Evolutionary conservation across 2,888 invertebrate genomes (phyloP).

Genomic region (Acrobasis suavella): DNA sequence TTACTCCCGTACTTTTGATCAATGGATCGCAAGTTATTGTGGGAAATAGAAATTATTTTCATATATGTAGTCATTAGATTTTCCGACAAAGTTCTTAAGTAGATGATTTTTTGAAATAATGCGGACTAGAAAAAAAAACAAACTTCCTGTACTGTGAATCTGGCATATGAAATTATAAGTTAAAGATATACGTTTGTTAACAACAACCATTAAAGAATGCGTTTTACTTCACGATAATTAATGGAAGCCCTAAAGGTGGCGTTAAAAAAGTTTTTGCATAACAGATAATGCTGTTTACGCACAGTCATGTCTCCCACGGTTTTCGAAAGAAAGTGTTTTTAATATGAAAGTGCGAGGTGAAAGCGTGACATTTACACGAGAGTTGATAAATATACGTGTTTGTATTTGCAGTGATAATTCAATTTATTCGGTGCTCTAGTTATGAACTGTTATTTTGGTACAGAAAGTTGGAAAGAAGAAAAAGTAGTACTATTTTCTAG

Average conservation of each 20-base stretch:
- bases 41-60: no score
- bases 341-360: conserved; percentile 63
- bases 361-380: conserved; percentile 62
- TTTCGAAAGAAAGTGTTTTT: conserved; percentile 53
- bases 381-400: conserved; percentile 41
- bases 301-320: conserved; percentile 34
- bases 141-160: no score
- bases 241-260: conserved; percentile 13
- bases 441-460: conserved; percentile 3
- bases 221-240: conserved; percentile 1
- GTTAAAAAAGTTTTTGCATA: conserved; percentile 12
- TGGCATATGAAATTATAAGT: no score
- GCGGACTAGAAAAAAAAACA: no score
- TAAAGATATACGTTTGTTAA: no score
- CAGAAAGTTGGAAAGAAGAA: not conserved
- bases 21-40: no score
- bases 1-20: no score
- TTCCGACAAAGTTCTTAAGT: no score
- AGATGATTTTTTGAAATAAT: no score
- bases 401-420: conserved; percentile 27
- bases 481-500: no score
- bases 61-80: no score
- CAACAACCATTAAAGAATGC: not conserved
- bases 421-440: conserved; percentile 26
- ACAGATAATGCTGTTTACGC: conserved; percentile 14